phyloP scores from a whole-genome alignment of 2,888 invertebrate species.

The Amphimallon solstitiale region DNA sequence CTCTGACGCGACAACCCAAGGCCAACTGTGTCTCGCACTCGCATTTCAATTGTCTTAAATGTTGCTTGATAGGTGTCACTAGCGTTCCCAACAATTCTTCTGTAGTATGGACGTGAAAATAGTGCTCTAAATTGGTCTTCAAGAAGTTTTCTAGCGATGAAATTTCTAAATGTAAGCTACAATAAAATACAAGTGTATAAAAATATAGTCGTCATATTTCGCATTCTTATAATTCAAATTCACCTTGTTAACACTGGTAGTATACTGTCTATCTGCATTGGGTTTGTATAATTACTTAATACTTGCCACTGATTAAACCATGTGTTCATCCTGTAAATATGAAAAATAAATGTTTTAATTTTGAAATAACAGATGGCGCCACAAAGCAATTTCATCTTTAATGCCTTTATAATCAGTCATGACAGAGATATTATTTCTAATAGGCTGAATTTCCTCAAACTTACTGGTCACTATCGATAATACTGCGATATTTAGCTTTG shows the following conservation, averaged over 20 bases:
- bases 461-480: conserved; percentile 68
- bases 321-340: conserved; percentile 67
- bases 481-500: conserved; percentile 63
- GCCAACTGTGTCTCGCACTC: conserved; percentile 66
- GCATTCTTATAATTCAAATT: conserved; percentile 54
- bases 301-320: conserved; percentile 80
- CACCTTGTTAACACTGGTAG: conserved; percentile 69
- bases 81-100: conserved; percentile 72
- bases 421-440: no score
- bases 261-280: conserved; percentile 72
- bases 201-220: background rate
- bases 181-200: conserved; percentile 42
- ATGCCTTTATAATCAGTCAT: no score
- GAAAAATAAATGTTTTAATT: no score
- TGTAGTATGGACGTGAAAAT: conserved; percentile 69
- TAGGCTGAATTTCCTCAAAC: conserved; percentile 45
- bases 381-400: background rate
- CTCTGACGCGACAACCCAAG: conserved; percentile 61
- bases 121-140: conserved; percentile 64
- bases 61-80: conserved; percentile 66
- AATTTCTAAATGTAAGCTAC: conserved; percentile 66
- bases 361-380: background rate
- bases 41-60: conserved; percentile 65
- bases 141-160: conserved; percentile 67
- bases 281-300: conserved; percentile 71